These are phyloP conservation scores for Prietella phreatophila DNA, from an alignment of 2,113 vertebrate species.

Conservation along the genomic window DNA sequence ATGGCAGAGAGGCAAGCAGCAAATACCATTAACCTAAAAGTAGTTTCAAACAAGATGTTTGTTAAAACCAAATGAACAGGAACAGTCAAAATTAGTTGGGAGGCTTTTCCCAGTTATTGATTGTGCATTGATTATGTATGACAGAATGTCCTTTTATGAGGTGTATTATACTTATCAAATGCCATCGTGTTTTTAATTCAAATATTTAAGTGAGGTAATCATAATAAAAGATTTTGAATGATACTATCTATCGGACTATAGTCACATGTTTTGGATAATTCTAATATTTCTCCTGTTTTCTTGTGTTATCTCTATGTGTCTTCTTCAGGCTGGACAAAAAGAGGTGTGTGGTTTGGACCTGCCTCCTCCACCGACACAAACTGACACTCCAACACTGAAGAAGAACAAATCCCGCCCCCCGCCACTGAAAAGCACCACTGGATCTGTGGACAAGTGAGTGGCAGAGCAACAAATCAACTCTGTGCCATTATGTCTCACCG, in stretches of 20 bases:
- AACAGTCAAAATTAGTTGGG: background rate
- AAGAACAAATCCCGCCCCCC: conserved; percentile 87
- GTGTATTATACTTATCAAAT: background rate
- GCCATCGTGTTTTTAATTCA: background rate
- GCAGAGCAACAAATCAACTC: background rate
- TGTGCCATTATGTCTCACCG: background rate
- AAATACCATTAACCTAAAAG: background rate
- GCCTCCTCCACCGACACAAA: conserved; percentile 61
- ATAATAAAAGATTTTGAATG: background rate
- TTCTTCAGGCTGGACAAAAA: conserved; percentile 61
- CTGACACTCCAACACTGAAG: conserved; percentile 68
- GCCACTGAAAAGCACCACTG: conserved; percentile 85
- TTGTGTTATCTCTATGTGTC: background rate
- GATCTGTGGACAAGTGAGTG: conserved; percentile 84
- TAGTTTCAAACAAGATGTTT: background rate
- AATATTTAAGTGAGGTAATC: background rate
- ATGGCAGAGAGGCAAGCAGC: conserved; percentile 66
- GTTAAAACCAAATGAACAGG: background rate
- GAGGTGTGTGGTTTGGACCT: conserved; percentile 65
- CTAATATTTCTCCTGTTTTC: background rate
- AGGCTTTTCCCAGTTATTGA: background rate
- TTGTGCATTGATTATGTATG: background rate
- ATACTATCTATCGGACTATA: background rate
- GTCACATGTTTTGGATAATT: background rate
- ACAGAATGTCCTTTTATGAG: background rate